Percentiles rank a stretch among this genome's conserved stretches.
These are phyloP conservation scores for Clivina fossor DNA, from an alignment of 2,888 invertebrate genomes.

Conservation along the genomic window DNA sequence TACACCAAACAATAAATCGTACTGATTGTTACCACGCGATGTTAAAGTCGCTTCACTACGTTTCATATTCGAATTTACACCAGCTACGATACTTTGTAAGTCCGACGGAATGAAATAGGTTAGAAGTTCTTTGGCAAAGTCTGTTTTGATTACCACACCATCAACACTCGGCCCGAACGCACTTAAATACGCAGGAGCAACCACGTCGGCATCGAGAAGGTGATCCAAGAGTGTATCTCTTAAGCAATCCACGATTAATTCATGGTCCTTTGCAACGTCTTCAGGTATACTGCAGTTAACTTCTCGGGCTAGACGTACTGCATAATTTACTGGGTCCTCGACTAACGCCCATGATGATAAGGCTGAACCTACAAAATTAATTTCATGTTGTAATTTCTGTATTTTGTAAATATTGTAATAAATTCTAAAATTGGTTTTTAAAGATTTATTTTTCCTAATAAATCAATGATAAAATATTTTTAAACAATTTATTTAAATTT, in stretches of 20 bases:
- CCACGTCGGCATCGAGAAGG: constrained; percentile 72
- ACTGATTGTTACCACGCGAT: constrained; percentile 64
- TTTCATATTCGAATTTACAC: constrained; percentile 63
- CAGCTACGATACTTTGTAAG: constrained; percentile 63
- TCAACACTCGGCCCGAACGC: constrained; percentile 93
- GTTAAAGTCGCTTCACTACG: constrained; percentile 63
- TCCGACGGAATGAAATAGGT: constrained; percentile 70
- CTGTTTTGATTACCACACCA: constrained; percentile 88
- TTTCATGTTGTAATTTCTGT: no score
- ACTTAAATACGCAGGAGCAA: constrained; percentile 79
- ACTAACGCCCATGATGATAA: constrained; percentile 83
- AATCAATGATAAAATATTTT: no score
- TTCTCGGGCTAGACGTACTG: constrained; percentile 75
- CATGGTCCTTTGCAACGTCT: constrained; percentile 78
- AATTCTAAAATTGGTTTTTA: no score
- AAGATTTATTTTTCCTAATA: no score
- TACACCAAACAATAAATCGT: constrained; percentile 87
- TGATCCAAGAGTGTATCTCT: constrained; percentile 74
- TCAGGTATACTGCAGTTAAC: constrained; percentile 82
- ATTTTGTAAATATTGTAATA: no score
- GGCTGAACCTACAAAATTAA: no score
- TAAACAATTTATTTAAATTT: no score
- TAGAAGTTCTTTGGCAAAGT: constrained; percentile 78
- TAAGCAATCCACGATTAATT: constrained; percentile 81
- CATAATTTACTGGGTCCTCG: constrained; percentile 81